Evolutionary conservation across 2,797 vertebrate genomes (phyloP), one percentile per base, ranked within the genome.

Genomic region (Cyprinodon diabolis): DNA sequence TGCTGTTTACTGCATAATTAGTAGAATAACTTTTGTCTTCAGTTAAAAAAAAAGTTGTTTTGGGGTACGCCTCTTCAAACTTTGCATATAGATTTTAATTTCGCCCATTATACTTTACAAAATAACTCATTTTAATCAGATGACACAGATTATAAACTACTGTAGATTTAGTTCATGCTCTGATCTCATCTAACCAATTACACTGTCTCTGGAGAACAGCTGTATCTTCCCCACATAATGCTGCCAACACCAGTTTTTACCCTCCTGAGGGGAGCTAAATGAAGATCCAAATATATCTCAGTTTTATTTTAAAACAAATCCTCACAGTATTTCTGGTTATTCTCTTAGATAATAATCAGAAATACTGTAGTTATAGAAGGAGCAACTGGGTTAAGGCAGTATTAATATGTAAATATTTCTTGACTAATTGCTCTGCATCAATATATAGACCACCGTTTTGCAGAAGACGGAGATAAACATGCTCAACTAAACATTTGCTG

Each of bases 381-480:
- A 21, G 51, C 8, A 52, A 52, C 51, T 52, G 19, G 51, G 19
- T 8, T 52, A 52, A 52, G 6, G 51, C 19, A 19, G 5, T 9
- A 63, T 3, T 69, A n/a, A 80, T 78, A 78, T 86, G 69, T 81
- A 77, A 58, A 82, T 76, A 60, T 37, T 71, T 48, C 82, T 68
- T 84, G 66, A 74, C 54, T 35, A 63, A 74, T 71, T 0, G 60
- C 47, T 67, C 63, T 17, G 48, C 75, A 45, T n/a, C 35, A 77
- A 68, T 63, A 48, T 51, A 51, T 48, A 66, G 48, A 23, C 67
- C 70, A 23, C 19, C 74, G 48, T 82, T 77, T 69, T 45, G 69
- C 49, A 58, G 66, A 74, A 55, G 72, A 81, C 89, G 79, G 69
- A 83, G 60, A 65, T 45, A 23, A 14, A 23, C 77, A 72, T 75